Base-by-base conservation (phyloP, 2,113 vertebrate species). In the Melozone crissalis region DNA sequence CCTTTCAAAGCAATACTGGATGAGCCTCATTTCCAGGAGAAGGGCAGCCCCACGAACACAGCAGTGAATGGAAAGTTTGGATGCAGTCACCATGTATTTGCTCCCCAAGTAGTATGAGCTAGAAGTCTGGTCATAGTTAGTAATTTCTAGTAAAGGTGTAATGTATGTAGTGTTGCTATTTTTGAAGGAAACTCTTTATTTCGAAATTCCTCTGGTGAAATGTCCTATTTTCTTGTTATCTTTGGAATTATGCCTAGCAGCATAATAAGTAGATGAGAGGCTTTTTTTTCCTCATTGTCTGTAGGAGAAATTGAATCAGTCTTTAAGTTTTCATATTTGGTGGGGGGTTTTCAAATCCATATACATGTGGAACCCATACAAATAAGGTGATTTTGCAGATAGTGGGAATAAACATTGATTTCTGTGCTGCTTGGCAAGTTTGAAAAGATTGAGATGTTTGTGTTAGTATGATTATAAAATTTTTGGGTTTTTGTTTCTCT, bases 1-100 rank as follows among this genome's bases (percentile, higher is more conserved):
- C 18, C 8, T n/a, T 74, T 30, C 65, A n/a, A 30, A 41, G 26
- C 24, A 31, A 2, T 9, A 12, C 8, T 9, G 21, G 10, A 7
- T 2, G 3, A 68, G 46, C 7, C 5, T 47, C 2, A 30, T 33
- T 57, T 74, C 46, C 16, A 49, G 54, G 18, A 46, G 8, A 69
- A 66, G 13, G 20, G 27, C 30, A 66, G 39, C 9, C 16, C 41
- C 6, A 23, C 0, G 15, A 57, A 9, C 1, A 0, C 24, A n/a
- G 33, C 27, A 55, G 15, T 46, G 17, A 66, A 26, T 37, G 18
- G 11, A 8, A 19, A 28, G 24, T 63, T 61, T 84, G 19, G 41
- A 27, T 44, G n/a, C 22, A 27, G 21, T 44, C 10, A 37, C 3
- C 10, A 4, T 3, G 1, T 33, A 4, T 65, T 85, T 74, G 5